A percentile compares a stretch with the other conserved stretches of the same genome.
Evolutionary conservation across 1,140 invertebrate genomes (phyloP).

Genomic region (Ericerus pela): DNA sequence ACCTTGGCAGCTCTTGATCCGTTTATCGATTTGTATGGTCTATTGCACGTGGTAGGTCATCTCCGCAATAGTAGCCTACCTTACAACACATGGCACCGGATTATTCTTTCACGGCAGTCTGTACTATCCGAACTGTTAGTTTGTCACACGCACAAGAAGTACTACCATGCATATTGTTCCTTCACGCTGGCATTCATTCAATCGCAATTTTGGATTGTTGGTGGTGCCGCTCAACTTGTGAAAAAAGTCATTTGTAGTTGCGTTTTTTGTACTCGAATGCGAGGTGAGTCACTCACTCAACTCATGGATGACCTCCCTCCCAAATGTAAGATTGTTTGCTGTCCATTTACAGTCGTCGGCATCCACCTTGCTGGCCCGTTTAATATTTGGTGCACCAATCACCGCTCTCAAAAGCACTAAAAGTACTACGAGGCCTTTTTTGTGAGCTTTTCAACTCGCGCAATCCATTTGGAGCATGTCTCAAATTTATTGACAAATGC

Average conservation of each 20-base stretch:
- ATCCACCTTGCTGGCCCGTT: constrained; percentile 22
- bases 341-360: constrained; percentile 17
- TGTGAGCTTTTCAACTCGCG: constrained; percentile 24
- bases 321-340: constrained; percentile 15
- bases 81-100: constrained; percentile 29
- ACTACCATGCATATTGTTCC: constrained; percentile 26
- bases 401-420: not conserved
- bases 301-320: constrained; percentile 20
- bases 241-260: constrained; percentile 13
- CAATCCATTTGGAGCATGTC: constrained; percentile 26
- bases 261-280: constrained; percentile 14
- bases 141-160: constrained; percentile 24
- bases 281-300: constrained; percentile 9
- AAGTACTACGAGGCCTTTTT: constrained; percentile 21
- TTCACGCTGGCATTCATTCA: constrained; percentile 10
- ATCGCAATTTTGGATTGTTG: constrained; percentile 14
- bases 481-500: constrained; percentile 20
- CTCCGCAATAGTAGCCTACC: constrained; percentile 2
- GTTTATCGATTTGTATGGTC: constrained; percentile 17
- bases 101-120: constrained; percentile 28
- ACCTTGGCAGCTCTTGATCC: constrained; percentile 8
- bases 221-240: not conserved
- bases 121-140: constrained; percentile 28
- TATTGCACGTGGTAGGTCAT: constrained; percentile 17
- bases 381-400: not conserved